These are phyloP conservation scores for Gymnarchus niloticus DNA, from an alignment of 2,113 vertebrate genomes.

Conservation along the genomic window DNA sequence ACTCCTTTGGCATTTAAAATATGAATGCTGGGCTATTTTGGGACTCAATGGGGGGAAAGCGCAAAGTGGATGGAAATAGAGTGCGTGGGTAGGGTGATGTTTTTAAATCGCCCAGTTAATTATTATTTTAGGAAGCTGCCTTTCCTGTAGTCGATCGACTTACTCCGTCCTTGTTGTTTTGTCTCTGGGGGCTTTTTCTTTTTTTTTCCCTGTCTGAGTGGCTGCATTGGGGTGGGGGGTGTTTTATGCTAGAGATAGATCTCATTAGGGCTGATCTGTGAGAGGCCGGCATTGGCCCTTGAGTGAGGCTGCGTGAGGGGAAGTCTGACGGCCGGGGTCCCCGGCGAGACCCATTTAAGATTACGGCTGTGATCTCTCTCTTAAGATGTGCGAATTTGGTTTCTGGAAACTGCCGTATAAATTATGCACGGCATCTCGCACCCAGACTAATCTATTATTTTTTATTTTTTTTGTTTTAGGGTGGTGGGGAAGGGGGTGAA, in stretches of 20 bases:
- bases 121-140: constrained; percentile 44
- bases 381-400: constrained; percentile 45
- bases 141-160: constrained; percentile 18
- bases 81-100: constrained; percentile 32
- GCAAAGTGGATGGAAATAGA: constrained; percentile 42
- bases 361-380: constrained; percentile 46
- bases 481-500: constrained; percentile 1
- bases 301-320: constrained; percentile 27
- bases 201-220: not conserved
- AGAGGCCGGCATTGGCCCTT: constrained; percentile 16
- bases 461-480: constrained; percentile 23
- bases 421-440: constrained; percentile 42
- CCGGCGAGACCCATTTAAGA: constrained; percentile 40
- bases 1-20: constrained; percentile 37
- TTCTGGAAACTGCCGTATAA: constrained; percentile 41
- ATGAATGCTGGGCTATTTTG: constrained; percentile 42
- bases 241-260: constrained; percentile 21
- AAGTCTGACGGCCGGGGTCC: constrained; percentile 33
- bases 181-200: not conserved
- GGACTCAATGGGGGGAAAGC: constrained; percentile 34
- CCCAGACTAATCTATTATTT: constrained; percentile 36
- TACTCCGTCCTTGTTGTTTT: not conserved
- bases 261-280: constrained; percentile 30
- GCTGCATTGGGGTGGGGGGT: not conserved
- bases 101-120: constrained; percentile 38